Evolutionary conservation across 1,140 invertebrate species (phyloP).

Genomic region (Drosophila subpulchrella): DNA sequence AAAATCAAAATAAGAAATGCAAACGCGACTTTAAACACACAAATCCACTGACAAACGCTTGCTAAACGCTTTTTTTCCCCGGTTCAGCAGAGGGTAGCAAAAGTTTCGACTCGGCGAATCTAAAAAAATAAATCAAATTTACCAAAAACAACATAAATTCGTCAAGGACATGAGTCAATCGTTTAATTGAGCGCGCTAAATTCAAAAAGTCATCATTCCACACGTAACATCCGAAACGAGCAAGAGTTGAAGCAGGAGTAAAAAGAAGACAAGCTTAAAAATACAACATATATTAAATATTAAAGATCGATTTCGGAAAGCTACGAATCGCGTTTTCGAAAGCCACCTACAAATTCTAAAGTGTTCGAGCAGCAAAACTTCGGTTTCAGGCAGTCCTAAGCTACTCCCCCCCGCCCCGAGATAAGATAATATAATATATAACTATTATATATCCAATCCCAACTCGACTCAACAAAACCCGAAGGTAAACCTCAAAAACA

Average conservation of each 20-base stretch:
- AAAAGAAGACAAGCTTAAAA: slow-evolving; percentile 20
- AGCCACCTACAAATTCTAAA: slow-evolving; percentile 28
- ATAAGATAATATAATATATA: slow-evolving; percentile 3
- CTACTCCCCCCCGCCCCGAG: background rate
- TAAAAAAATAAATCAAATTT: background rate
- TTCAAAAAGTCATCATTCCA: slow-evolving; percentile 51
- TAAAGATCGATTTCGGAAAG: slow-evolving; percentile 11
- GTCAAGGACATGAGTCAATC: slow-evolving; percentile 60
- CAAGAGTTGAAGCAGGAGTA: slow-evolving; percentile 28
- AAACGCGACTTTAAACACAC: slow-evolving; percentile 20
- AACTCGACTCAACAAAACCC: background rate
- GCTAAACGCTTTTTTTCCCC: slow-evolving; percentile 22
- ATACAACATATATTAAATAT: background rate
- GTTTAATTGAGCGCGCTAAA: slow-evolving; percentile 48
- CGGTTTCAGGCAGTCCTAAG: slow-evolving; percentile 19
- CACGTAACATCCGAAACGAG: slow-evolving; percentile 8
- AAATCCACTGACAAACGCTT: slow-evolving; percentile 20
- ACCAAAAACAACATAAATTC: slow-evolving; percentile 5
- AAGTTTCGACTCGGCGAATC: slow-evolving; percentile 21
- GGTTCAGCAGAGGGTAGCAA: slow-evolving; percentile 13
- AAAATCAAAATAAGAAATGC: slow-evolving; percentile 25
- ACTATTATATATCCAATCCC: slow-evolving; percentile 30
- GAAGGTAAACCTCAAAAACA: slow-evolving; percentile 2
- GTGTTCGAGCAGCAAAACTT: slow-evolving; percentile 24
- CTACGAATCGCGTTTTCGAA: slow-evolving; percentile 17